phyloP scores from a whole-genome alignment of 1,140 invertebrate genomes.

The Venustaconcha ellipsiformis region DNA sequence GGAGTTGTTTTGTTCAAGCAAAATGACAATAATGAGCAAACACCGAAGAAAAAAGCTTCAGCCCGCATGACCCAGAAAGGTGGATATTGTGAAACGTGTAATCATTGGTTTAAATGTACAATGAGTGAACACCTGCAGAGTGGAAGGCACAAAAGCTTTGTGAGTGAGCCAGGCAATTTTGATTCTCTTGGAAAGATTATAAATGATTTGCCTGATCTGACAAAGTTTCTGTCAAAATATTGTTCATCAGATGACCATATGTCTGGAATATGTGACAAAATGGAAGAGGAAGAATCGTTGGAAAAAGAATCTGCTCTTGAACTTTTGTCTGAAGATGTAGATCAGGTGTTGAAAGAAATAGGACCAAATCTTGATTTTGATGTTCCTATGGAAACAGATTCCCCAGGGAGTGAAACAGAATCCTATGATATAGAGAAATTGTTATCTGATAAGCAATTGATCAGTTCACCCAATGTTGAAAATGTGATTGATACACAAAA shows the following conservation, averaged over 20 bases:
- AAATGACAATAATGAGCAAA: conserved; percentile 33
- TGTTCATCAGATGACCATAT: conserved; percentile 1
- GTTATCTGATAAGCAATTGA: too few relatives aligned
- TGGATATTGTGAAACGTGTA: conserved; percentile 52
- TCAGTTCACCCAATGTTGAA: too few relatives aligned
- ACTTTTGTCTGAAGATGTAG: not conserved
- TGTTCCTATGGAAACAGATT: too few relatives aligned
- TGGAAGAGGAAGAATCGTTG: not conserved
- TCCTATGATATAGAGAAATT: too few relatives aligned
- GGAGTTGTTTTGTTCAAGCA: conserved; percentile 34
- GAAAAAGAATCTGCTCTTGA: not conserved
- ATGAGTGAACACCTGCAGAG: conserved; percentile 45
- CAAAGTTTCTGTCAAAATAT: conserved; percentile 15
- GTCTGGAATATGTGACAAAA: not conserved
- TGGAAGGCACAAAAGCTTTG: conserved; percentile 46
- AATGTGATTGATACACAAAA: too few relatives aligned
- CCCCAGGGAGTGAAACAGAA: too few relatives aligned
- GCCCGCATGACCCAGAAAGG: conserved; percentile 21
- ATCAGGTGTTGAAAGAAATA: not conserved
- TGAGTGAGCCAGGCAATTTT: conserved; percentile 37
- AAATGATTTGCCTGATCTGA: conserved; percentile 30
- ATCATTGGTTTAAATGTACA: conserved; percentile 46
- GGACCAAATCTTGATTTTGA: too few relatives aligned
- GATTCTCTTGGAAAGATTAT: conserved; percentile 36
- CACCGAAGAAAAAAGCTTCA: conserved; percentile 29